A percentile compares a stretch with the other conserved stretches of the same genome.
Conservation (phyloP, 2,797 vertebrate species). For the Cynopterus sphinx region DNA sequence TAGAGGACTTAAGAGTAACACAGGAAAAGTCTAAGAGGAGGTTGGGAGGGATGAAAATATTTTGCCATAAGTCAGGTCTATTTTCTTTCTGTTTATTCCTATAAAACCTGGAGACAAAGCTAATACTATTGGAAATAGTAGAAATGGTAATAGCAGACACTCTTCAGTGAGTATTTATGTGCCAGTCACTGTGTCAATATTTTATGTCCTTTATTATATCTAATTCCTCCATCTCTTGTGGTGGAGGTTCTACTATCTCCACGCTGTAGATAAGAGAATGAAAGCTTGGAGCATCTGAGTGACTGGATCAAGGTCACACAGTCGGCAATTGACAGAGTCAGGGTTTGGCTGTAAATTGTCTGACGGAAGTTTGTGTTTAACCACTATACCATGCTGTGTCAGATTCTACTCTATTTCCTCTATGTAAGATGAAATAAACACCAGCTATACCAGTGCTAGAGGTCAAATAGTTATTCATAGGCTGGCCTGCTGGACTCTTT, state of each 20-base stretch:
- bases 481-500: not conserved
- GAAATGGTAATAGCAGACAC: not conserved
- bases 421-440: not conserved
- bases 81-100: slow-evolving; percentile 9
- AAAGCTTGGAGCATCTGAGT: not conserved
- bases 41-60: not conserved
- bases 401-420: not conserved
- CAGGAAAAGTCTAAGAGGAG: not conserved
- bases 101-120: not conserved
- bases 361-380: not conserved
- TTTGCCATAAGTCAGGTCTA: not conserved
- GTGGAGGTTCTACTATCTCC: not conserved
- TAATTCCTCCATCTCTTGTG: not conserved
- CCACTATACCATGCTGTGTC: no score
- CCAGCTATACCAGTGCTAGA: not conserved
- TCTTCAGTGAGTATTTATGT: not conserved
- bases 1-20: not conserved
- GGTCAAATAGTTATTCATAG: not conserved
- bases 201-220: not conserved
- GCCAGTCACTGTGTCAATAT: not conserved
- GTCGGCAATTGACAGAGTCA: not conserved
- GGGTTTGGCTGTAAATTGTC: not conserved
- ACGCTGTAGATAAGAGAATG: not conserved
- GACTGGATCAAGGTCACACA: not conserved
- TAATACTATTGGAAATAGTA: not conserved